Evolutionary conservation across 2,113 vertebrate species (phyloP).

Genomic region (Jacana jacana): DNA sequence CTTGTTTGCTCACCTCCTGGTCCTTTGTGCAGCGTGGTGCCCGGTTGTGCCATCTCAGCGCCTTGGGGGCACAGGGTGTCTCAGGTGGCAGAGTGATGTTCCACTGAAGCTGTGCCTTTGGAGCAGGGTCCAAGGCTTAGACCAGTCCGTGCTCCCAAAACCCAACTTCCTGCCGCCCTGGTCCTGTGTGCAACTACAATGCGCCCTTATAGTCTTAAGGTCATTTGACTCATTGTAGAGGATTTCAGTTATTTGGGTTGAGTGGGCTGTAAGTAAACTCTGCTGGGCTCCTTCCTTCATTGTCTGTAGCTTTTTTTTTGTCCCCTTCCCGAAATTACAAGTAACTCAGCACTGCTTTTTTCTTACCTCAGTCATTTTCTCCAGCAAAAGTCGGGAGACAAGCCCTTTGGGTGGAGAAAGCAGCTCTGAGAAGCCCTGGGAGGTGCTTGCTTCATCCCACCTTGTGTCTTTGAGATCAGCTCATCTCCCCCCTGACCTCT

Average conservation of each 20-base stretch:
- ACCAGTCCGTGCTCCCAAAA: neutral
- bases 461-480: neutral
- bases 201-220: neutral
- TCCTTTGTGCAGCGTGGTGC: neutral
- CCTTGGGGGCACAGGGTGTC: neutral
- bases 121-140: neutral
- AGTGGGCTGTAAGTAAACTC: neutral
- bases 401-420: neutral
- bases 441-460: neutral
- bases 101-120: accelerated
- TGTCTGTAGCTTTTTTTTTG: neutral
- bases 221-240: neutral
- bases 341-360: neutral
- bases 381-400: neutral
- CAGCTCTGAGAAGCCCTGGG: neutral
- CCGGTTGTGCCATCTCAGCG: neutral
- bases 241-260: neutral
- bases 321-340: neutral
- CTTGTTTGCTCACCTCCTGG: neutral
- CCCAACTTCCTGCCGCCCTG: accelerated
- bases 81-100: neutral
- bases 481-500: neutral
- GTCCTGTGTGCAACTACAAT: neutral
- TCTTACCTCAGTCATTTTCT: neutral
- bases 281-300: neutral